A percentile compares a stretch with the other conserved stretches of the same genome.
Evolutionary conservation across 2,797 vertebrate species (phyloP).

Genomic region (Pangasius djambal): DNA sequence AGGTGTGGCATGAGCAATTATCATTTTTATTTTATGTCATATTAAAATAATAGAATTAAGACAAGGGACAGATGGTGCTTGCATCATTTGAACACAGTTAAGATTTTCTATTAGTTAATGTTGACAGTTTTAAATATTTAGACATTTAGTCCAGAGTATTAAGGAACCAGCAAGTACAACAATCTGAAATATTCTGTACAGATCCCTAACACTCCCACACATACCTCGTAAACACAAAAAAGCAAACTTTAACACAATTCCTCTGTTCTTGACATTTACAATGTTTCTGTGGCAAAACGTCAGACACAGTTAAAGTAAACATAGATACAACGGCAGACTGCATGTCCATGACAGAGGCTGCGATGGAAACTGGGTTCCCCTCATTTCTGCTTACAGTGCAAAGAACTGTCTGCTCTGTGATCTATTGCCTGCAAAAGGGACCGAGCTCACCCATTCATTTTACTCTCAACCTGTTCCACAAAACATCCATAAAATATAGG

Average conservation of each 20-base stretch:
- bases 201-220: not conserved
- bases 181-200: not conserved
- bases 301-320: constrained; percentile 31
- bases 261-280: constrained; percentile 4
- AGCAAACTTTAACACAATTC: not conserved
- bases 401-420: constrained; percentile 63
- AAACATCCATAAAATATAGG: constrained; percentile 70
- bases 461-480: constrained; percentile 66
- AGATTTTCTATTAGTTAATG: not conserved
- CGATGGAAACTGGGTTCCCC: constrained; percentile 54
- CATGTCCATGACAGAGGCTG: constrained; percentile 16
- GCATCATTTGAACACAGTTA: not conserved
- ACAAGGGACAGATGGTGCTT: not conserved
- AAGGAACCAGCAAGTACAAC: not conserved
- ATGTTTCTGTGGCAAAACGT: constrained; percentile 4
- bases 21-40: not conserved
- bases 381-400: constrained; percentile 70
- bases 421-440: constrained; percentile 67
- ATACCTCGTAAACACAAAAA: not conserved
- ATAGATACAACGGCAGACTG: not conserved
- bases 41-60: not conserved
- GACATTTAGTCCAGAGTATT: not conserved
- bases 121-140: not conserved
- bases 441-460: constrained; percentile 70
- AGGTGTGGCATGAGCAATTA: not conserved